phyloP scores from a whole-genome alignment of 2,797 vertebrate genomes.

The Bothrops alternatus region DNA sequence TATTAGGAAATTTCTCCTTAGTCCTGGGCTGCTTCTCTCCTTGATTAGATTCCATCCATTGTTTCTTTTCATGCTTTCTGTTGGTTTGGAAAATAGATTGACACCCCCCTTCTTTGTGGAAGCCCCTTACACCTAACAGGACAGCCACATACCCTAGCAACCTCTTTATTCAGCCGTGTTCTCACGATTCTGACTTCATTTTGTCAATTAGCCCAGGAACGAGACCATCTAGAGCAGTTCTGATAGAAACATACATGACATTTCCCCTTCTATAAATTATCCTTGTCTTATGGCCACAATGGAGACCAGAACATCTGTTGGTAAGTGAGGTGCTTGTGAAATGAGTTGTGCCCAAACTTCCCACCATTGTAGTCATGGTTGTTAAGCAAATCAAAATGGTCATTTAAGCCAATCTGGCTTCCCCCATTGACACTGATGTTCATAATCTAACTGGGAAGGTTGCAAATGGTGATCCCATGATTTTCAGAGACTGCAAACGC shows the following conservation, averaged over 20 bases:
- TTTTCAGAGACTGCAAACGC: accelerated
- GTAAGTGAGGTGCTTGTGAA: too few relatives aligned
- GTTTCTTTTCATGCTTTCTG: background rate
- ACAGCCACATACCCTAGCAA: background rate
- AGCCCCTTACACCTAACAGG: background rate
- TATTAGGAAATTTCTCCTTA: background rate
- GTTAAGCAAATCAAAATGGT: too few relatives aligned
- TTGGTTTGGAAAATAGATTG: background rate
- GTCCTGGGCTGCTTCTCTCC: background rate
- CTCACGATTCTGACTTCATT: background rate
- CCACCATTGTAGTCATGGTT: too few relatives aligned
- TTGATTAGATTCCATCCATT: background rate
- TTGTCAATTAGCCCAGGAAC: background rate
- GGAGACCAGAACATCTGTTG: too few relatives aligned
- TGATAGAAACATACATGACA: background rate
- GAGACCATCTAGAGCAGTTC: background rate
- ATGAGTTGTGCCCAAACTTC: too few relatives aligned
- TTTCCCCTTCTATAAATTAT: background rate
- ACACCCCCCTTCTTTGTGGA: background rate
- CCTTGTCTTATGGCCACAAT: too few relatives aligned
- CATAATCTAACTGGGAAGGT: too few relatives aligned
- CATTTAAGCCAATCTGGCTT: too few relatives aligned
- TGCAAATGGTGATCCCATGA: too few relatives aligned
- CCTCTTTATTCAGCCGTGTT: background rate
- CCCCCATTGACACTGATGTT: too few relatives aligned